Conservation (phyloP, 1,140 invertebrate genomes). For the Heliothis virescens region DNA sequence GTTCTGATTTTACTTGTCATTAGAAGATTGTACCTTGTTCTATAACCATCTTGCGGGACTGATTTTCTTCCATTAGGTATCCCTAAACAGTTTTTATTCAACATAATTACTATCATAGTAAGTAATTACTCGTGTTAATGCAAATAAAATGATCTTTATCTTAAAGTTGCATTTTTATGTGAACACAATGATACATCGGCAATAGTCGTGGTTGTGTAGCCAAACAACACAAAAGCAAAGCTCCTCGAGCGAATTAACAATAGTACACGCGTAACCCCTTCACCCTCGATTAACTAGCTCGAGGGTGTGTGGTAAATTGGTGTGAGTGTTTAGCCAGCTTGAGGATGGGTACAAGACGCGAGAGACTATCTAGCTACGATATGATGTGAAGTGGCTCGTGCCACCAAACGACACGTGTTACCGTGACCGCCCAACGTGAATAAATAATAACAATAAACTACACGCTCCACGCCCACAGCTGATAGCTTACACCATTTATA, state of each 20-base stretch:
- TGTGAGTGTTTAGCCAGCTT: slow-evolving; percentile 39
- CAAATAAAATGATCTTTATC: no score
- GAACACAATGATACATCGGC: background rate
- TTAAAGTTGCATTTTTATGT: no score
- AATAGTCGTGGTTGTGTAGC: slow-evolving; percentile 1
- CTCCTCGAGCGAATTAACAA: slow-evolving; percentile 39
- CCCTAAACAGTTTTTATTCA: no score
- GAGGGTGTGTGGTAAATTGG: slow-evolving; percentile 42
- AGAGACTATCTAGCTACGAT: slow-evolving; percentile 38
- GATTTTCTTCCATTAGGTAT: no score
- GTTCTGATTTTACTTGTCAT: background rate
- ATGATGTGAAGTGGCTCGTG: slow-evolving; percentile 56
- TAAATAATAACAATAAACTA: slow-evolving; percentile 65
- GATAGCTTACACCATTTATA: slow-evolving; percentile 59
- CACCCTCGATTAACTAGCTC: slow-evolving; percentile 32
- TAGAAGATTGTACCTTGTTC: background rate
- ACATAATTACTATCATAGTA: no score
- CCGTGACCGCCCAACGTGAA: slow-evolving; percentile 58
- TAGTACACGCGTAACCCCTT: slow-evolving; percentile 33
- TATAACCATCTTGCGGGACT: no score
- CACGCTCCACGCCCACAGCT: slow-evolving; percentile 56
- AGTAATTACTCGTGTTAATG: no score
- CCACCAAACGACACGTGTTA: slow-evolving; percentile 53
- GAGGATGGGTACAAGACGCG: slow-evolving; percentile 36
- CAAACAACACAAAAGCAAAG: slow-evolving; percentile 14